Percentiles rank a stretch among this genome's conserved stretches.
Conservation (phyloP, 2,113 vertebrate species). For the Ifrita kowaldi region DNA sequence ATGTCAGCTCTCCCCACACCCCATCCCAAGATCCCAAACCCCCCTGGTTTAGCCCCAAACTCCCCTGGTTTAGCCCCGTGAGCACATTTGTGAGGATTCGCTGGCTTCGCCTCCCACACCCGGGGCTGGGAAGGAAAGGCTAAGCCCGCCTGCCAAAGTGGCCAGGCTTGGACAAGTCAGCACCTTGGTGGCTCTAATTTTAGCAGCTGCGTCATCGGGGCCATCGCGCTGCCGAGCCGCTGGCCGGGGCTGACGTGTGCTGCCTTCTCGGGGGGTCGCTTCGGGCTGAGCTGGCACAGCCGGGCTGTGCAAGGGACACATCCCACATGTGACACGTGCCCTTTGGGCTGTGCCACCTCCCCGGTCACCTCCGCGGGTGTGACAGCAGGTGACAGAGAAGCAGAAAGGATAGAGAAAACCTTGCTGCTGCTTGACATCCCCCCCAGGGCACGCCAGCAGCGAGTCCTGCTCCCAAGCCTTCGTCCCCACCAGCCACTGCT, state of each 20-base stretch:
- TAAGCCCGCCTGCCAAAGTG: background rate
- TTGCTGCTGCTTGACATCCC: background rate
- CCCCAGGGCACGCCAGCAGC: background rate
- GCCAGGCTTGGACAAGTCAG: background rate
- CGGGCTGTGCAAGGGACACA: background rate
- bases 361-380: background rate
- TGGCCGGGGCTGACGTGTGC: background rate
- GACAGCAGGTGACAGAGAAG: background rate
- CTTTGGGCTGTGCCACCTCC: background rate
- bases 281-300: background rate
- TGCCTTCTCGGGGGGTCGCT: background rate
- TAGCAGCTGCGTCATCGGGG: constrained; percentile 53
- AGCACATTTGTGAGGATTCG: background rate
- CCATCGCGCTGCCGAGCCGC: background rate
- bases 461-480: background rate
- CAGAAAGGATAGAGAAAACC: background rate
- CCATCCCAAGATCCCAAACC: background rate
- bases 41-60: background rate
- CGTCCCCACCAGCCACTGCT: fast-evolving
- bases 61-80: background rate
- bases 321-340: fast-evolving
- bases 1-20: background rate
- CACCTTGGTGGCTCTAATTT: constrained; percentile 40
- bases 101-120: background rate
- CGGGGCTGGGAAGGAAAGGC: background rate